Conservation (phyloP, 2,797 vertebrate species). For the Hapalemur alaotrensis region DNA sequence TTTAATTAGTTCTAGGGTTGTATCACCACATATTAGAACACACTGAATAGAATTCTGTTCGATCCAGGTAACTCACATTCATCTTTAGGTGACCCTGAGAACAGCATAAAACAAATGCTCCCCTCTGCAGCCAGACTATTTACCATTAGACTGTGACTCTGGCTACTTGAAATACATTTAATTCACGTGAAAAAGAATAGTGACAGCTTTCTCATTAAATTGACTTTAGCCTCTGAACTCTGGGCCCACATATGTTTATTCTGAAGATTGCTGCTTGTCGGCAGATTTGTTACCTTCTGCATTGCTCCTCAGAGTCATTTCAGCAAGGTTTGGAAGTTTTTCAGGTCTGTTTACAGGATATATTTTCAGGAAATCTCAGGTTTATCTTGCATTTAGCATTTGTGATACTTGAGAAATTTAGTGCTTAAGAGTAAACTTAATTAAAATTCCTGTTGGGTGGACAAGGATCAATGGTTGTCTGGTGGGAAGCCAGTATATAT, state of each 20-base stretch:
- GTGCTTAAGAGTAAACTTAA: neutral
- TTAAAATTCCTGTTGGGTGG: constrained; percentile 25
- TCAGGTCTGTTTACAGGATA: neutral
- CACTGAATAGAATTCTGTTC: constrained; percentile 47
- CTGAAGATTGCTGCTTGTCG: constrained; percentile 35
- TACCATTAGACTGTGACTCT: constrained; percentile 34
- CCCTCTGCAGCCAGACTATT: constrained; percentile 22
- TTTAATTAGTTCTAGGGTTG: constrained; percentile 50
- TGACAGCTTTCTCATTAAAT: constrained; percentile 67
- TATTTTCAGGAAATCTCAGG: constrained; percentile 22
- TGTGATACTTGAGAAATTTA: constrained; percentile 29
- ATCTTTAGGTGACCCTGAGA: constrained; percentile 51
- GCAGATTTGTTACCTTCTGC: constrained; percentile 39
- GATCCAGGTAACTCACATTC: constrained; percentile 35
- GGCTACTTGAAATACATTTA: constrained; percentile 60
- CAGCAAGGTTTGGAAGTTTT: constrained; percentile 1
- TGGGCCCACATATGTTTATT: constrained; percentile 61
- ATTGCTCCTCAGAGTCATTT: constrained; percentile 28
- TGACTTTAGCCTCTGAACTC: constrained; percentile 67
- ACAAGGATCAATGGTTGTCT: neutral
- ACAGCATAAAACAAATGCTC: constrained; percentile 46
- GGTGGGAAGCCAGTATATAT: neutral
- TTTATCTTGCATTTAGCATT: constrained; percentile 27
- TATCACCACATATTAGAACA: neutral
- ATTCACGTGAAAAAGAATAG: constrained; percentile 46